Conservation (phyloP, 2,888 invertebrate genomes). For the Caenorhabditis japonica region DNA sequence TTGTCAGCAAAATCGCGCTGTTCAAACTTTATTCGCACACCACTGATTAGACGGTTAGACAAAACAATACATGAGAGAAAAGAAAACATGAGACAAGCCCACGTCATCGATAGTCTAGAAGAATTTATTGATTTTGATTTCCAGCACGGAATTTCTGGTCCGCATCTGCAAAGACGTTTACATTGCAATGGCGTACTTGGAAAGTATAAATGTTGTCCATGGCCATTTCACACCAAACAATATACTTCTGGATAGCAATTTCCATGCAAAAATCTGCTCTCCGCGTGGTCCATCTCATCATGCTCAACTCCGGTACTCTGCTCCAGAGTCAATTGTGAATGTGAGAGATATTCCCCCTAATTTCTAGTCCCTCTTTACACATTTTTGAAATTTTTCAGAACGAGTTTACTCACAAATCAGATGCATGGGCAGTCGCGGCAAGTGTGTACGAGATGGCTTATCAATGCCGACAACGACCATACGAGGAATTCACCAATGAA, state of each 20-base stretch:
- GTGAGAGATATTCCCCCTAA: slow-evolving; percentile 34
- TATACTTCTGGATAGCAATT: slow-evolving; percentile 59
- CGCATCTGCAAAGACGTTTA: slow-evolving; percentile 64
- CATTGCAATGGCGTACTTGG: slow-evolving; percentile 64
- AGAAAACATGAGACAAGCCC: too few species aligned
- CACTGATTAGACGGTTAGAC: too few species aligned
- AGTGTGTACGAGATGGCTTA: slow-evolving; percentile 89
- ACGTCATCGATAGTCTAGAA: too few species aligned
- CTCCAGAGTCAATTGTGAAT: slow-evolving; percentile 71
- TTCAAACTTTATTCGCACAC: too few species aligned
- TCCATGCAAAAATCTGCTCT: slow-evolving; percentile 60
- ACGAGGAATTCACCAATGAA: slow-evolving; percentile 84
- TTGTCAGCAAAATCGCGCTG: too few species aligned
- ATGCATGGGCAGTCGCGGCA: slow-evolving; percentile 92
- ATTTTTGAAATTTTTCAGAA: slow-evolving; percentile 82
- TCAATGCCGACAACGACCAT: slow-evolving; percentile 86
- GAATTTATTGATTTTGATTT: slow-evolving; percentile 4
- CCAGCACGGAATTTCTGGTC: slow-evolving; percentile 43
- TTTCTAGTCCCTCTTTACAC: background rate
- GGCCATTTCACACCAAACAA: slow-evolving; percentile 69
- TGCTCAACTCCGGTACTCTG: slow-evolving; percentile 71
- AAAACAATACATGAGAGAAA: too few species aligned
- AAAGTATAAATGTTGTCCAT: slow-evolving; percentile 66
- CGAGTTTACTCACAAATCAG: slow-evolving; percentile 88
- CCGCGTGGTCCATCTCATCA: slow-evolving; percentile 70